Evolutionary conservation across 2,797 vertebrate genomes (phyloP).

Genomic region (Cynodonichthys magdalenae): DNA sequence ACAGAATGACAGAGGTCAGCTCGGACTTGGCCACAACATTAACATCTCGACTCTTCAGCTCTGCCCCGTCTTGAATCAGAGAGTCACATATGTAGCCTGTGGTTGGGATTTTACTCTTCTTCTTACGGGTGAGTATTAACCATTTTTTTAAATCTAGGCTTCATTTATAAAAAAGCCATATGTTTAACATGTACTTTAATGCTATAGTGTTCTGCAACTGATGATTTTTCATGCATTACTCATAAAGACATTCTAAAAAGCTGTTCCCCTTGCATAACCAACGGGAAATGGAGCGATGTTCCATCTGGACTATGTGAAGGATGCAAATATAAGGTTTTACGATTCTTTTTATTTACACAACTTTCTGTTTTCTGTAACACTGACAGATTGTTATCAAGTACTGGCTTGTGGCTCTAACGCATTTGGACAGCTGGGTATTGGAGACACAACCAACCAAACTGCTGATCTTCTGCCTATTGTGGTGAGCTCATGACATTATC

Average conservation of each 20-base stretch:
- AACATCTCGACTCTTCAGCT: conserved; percentile 80
- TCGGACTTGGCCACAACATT: conserved; percentile 86
- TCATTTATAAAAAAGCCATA: not conserved
- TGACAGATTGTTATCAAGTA: conserved; percentile 82
- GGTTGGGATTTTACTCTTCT: conserved; percentile 95
- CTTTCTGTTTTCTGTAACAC: conserved; percentile 11
- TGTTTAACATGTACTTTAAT: not conserved
- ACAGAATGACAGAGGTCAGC: conserved; percentile 89
- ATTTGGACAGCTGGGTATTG: conserved; percentile 90
- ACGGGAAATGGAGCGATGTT: too few relatives aligned
- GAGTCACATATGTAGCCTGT: conserved; percentile 85
- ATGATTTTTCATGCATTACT: not conserved
- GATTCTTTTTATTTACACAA: not conserved
- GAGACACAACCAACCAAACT: conserved; percentile 68
- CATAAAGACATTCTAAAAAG: not conserved
- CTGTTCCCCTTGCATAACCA: not conserved
- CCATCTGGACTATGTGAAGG: too few relatives aligned
- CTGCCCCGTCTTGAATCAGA: conserved; percentile 73
- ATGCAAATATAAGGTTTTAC: not conserved
- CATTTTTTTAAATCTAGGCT: not conserved
- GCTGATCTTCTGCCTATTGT: conserved; percentile 78
- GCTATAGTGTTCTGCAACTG: not conserved
- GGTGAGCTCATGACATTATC: conserved; percentile 69
- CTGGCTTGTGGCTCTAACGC: conserved; percentile 91
- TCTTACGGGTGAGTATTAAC: conserved; percentile 84